These are phyloP conservation scores for Plagodis dolabraria DNA, from an alignment of 2,888 invertebrate species.

Conservation along the genomic window DNA sequence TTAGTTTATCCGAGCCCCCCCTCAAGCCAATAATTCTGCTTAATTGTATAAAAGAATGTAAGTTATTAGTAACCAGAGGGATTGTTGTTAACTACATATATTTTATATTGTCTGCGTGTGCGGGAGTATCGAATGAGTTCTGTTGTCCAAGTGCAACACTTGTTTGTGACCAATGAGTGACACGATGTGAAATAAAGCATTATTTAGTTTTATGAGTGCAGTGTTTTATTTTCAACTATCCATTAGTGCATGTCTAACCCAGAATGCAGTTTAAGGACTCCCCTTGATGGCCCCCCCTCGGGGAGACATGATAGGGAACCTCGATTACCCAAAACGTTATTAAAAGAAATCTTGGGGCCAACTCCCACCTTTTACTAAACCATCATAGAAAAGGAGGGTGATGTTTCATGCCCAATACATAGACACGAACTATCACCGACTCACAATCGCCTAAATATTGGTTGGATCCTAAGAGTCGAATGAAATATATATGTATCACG, in stretches of 20 bases:
- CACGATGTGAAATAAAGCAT: conserved; percentile 82
- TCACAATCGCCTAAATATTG: too few relatives aligned
- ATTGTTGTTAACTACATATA: conserved; percentile 80
- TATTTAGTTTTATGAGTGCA: conserved; percentile 74
- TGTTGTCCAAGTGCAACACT: conserved; percentile 70
- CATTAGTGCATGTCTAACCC: not conserved
- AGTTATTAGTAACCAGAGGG: conserved; percentile 59
- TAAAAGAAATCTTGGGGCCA: too few relatives aligned
- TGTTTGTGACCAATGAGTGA: conserved; percentile 80
- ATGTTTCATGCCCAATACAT: too few relatives aligned
- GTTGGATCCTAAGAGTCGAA: too few relatives aligned
- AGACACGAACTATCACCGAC: too few relatives aligned
- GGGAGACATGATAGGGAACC: too few relatives aligned
- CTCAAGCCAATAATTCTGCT: conserved; percentile 38
- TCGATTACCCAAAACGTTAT: too few relatives aligned
- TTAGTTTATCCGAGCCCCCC: not conserved
- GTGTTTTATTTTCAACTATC: conserved; percentile 47
- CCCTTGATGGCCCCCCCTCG: too few relatives aligned
- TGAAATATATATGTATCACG: too few relatives aligned
- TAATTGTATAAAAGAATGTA: conserved; percentile 54
- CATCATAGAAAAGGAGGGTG: too few relatives aligned
- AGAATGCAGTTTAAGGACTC: too few relatives aligned
- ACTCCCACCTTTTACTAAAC: too few relatives aligned
- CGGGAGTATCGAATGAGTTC: conserved; percentile 59
- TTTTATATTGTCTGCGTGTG: conserved; percentile 73